Evolutionary conservation across 2,113 vertebrate species (phyloP), one percentile per base, ranked within the genome.

Genomic region (Embiotoca jacksoni): DNA sequence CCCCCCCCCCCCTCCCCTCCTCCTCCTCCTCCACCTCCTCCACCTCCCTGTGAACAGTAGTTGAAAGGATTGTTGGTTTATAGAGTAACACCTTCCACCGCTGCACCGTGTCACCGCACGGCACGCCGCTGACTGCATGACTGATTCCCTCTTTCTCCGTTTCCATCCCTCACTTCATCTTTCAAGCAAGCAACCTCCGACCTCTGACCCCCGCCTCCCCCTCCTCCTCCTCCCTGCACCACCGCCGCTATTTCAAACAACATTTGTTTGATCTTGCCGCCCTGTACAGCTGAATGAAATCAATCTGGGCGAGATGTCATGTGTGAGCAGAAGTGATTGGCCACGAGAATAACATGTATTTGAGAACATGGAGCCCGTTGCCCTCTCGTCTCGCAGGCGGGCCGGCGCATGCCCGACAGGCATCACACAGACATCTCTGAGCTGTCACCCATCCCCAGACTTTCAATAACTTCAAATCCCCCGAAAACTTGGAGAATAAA

Each of bases 401-500:
- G 39, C 63, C 77, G 65, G 65, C 15, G 70, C 54, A 57, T 50
- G 79, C 67, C 84, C 69, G 77, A 75, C 67, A 75, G 87, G 80
- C 91, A 78, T 80, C 78, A 68, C 75, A 59, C 33, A 77, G 82
- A 77, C 88, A 68, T 81, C 84, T 84, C 83, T 3, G 36, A 88
- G 87, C 88, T 85, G 85, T 87, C 88, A 85, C 88, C 83, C 85
- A 60, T 85, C 90, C 78, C 72, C 79, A 82, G 72, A 86, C 88
- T 90, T 91, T 83, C 91, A 92, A 92, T 93, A 93, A 91, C 86
- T 90, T 88, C 80, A 88, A 92, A 90, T 89, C 86, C 89, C 84
- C 85, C 36, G 69, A 85, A 92, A 92, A 92, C 84, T 86, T 75
- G 75, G 72, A 86, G 86, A 88, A 88, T 86, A 89, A 86, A 89